These are phyloP conservation scores for Strigamia crassipes DNA, from an alignment of 2,888 invertebrate genomes.

Conservation along the genomic window DNA sequence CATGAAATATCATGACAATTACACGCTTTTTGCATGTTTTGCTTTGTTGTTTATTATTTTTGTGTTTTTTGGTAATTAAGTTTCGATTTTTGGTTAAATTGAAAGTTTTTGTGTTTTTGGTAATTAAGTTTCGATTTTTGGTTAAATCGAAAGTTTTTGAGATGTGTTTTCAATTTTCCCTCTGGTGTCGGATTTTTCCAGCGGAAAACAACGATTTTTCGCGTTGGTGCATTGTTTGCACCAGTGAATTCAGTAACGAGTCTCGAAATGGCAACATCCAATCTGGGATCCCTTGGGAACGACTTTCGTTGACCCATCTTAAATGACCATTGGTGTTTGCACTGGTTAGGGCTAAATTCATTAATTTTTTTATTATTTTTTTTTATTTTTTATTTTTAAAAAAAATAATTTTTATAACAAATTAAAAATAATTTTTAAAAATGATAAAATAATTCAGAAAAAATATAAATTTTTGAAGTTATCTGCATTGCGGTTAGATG, in stretches of 20 bases:
- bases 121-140: too few relatives aligned
- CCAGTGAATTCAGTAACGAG: conserved; percentile 34
- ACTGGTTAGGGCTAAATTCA: background rate
- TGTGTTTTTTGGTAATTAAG: too few relatives aligned
- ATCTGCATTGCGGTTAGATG: background rate
- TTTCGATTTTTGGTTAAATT: too few relatives aligned
- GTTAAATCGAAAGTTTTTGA: too few relatives aligned
- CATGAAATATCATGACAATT: background rate
- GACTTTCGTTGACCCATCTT: background rate
- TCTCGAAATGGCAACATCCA: conserved; percentile 10
- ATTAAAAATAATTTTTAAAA: too few relatives aligned
- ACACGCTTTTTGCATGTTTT: background rate
- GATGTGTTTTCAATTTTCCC: too few relatives aligned
- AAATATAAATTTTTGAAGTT: background rate
- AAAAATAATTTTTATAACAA: too few relatives aligned
- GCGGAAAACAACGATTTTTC: conserved; percentile 22
- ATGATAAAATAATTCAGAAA: too few relatives aligned
- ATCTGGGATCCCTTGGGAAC: background rate
- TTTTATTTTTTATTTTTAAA: background rate
- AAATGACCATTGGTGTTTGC: conserved; percentile 1
- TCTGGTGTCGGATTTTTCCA: background rate
- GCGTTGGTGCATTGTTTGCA: conserved; percentile 27
- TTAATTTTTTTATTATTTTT: background rate
- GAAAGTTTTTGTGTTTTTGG: too few relatives aligned
- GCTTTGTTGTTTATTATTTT: too few relatives aligned